Percentiles rank a stretch among this genome's conserved stretches.
Conservation (phyloP, 2,888 invertebrate genomes). For the Penaeus monodon region DNA sequence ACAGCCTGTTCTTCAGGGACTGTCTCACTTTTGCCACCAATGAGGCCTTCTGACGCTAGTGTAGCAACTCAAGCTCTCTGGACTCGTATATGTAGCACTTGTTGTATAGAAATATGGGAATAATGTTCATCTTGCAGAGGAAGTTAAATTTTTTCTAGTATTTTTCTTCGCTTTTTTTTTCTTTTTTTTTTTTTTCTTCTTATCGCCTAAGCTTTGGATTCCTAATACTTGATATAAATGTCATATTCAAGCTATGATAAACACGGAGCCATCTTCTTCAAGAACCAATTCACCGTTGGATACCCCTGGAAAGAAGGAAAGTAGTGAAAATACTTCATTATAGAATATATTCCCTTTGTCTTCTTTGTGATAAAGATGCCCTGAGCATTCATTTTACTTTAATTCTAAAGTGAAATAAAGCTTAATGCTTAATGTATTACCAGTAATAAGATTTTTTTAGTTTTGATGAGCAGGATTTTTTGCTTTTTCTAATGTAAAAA, state of each 20-base stretch:
- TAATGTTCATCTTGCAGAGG: conserved; percentile 56
- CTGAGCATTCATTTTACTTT: too few species aligned
- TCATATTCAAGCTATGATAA: conserved; percentile 59
- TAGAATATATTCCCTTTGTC: too few species aligned
- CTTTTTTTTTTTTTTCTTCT: conserved; percentile 33
- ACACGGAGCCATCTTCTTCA: conserved; percentile 46
- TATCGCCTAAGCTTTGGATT: conserved; percentile 59
- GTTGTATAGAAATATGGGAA: conserved; percentile 55
- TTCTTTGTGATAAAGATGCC: too few species aligned
- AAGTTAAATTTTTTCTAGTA: conserved; percentile 49
- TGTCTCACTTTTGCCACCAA: conserved; percentile 23
- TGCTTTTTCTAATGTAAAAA: too few species aligned
- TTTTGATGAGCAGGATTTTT: too few species aligned
- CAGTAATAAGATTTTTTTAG: too few species aligned
- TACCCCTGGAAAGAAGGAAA: conserved; percentile 35
- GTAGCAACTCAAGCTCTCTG: conserved; percentile 59
- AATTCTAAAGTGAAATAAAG: too few species aligned
- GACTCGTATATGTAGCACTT: conserved; percentile 59
- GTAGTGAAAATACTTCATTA: neutral
- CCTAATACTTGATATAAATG: conserved; percentile 63
- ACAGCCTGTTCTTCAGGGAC: conserved; percentile 15
- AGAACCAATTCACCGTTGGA: conserved; percentile 36
- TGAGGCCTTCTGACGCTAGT: conserved; percentile 48
- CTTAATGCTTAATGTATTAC: too few species aligned
- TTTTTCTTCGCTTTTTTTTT: conserved; percentile 25